Base-by-base conservation (phyloP, 1,140 invertebrate genomes). In the Hestina assimilis region DNA sequence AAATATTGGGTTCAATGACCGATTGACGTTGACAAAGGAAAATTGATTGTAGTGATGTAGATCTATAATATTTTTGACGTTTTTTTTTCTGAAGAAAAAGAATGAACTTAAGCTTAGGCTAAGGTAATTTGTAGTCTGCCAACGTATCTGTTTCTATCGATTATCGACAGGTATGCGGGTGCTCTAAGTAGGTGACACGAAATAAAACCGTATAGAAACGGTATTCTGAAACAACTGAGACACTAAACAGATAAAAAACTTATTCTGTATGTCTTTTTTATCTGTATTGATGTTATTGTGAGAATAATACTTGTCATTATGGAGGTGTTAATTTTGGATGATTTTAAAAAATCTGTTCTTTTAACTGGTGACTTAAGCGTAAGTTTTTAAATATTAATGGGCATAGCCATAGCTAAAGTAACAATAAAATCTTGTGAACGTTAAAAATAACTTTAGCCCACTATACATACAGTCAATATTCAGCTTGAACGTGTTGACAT, bases 41-140 rank as follows among this genome's bases (percentile, higher is more conserved):
- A 9, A 6, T 19, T 38, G 33, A 3, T 3, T 38, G 2, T 35
- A 8, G 15, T 19, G n/a, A 19, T 35, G 6, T 14, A 3, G 3
- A 2, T 28, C 2, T 8, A n/a, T n/a, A n/a, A n/a, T n/a, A 24
- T 24, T 24, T 24, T 24, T 4, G 2, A 8, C n/a, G 9, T 8
- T 24, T 24, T 26, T 26, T 26, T 26, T 26, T 28, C n/a, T 28
- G n/a, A 38, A 38, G 15, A 38, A 19, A 38, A 38, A 38, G 11
- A 28, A 8, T 7, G 14, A 2, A 31, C 2, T 33, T 28, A 9
- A 19, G 19, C 15, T 4, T 17, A 38, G 19, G 38, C 47, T 50
- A 50, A 50, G 33, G 47, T 45, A 46, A 69, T 69, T 69, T 69
- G 64, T 66, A 69, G 57, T 54, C 67, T 21, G 51, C 57, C 43